A percentile compares a stretch with the other conserved stretches of the same genome.
Evolutionary conservation across 1,140 invertebrate species (phyloP).

Genomic region (Pemphigus obesinymphae): DNA sequence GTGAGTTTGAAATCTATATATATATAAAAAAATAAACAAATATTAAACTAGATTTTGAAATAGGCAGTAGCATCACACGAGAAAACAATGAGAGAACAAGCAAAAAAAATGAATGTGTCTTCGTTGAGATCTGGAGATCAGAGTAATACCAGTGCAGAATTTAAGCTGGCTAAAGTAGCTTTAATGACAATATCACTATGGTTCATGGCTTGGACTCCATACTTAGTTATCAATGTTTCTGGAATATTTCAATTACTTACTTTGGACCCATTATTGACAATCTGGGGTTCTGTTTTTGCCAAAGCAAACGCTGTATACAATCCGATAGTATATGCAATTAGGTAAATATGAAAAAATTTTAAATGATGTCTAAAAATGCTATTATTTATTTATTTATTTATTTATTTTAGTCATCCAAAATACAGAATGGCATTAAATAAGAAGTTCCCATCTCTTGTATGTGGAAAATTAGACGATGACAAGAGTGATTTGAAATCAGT

Average conservation of each 20-base stretch:
- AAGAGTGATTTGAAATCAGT: constrained; percentile 42
- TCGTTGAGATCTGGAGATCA: constrained; percentile 66
- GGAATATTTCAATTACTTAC: constrained; percentile 65
- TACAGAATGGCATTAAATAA: constrained; percentile 66
- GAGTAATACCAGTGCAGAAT: constrained; percentile 64
- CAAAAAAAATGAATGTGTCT: constrained; percentile 80
- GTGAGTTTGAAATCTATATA: constrained; percentile 50
- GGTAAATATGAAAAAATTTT: constrained; percentile 51
- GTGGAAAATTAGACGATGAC: constrained; percentile 45
- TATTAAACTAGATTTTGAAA: not conserved
- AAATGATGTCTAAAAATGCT: not conserved
- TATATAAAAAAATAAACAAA: not conserved
- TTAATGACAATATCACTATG: constrained; percentile 75
- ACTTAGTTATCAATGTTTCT: constrained; percentile 70
- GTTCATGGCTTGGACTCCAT: constrained; percentile 83
- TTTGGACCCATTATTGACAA: constrained; percentile 67
- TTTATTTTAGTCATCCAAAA: constrained; percentile 65
- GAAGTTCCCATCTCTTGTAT: constrained; percentile 59
- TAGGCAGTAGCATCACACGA: constrained; percentile 74
- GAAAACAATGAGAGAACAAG: constrained; percentile 74
- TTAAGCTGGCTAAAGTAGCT: constrained; percentile 73
- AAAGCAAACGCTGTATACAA: constrained; percentile 76
- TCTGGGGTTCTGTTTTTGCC: constrained; percentile 74
- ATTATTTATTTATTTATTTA: not conserved
- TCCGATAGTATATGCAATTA: constrained; percentile 77